Conservation (phyloP, 2,113 vertebrate genomes). For the Lycocorax pyrrhopterus region DNA sequence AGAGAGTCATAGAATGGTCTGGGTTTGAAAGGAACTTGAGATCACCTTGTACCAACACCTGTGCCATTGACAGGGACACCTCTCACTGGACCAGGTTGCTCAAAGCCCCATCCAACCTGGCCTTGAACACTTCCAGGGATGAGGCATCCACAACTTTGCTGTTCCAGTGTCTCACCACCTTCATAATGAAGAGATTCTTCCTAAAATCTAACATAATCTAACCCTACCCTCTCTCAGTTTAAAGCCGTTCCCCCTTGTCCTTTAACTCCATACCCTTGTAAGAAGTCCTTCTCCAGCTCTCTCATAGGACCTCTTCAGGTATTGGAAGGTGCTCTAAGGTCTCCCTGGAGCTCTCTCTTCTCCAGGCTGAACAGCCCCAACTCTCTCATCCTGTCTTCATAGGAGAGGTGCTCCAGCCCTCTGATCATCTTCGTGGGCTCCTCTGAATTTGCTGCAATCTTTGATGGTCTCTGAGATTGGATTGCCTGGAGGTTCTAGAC, state of each 20-base stretch:
- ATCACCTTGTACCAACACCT: neutral
- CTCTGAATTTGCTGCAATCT: neutral
- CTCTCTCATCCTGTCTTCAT: neutral
- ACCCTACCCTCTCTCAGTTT: neutral
- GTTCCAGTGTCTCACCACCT: neutral
- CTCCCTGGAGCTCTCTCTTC: neutral
- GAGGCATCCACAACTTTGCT: neutral
- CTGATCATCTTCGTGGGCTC: neutral
- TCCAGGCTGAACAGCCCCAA: neutral
- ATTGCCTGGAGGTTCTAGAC: neutral
- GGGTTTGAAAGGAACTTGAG: neutral
- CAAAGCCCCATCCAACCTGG: neutral
- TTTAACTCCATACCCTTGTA: neutral
- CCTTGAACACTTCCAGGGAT: neutral
- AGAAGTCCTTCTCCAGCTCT: neutral
- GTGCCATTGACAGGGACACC: neutral
- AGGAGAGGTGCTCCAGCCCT: neutral
- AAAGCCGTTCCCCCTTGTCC: neutral
- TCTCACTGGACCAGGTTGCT: neutral
- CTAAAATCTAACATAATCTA: neutral
- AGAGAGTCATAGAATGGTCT: neutral
- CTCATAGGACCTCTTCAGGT: neutral
- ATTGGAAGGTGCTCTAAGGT: neutral
- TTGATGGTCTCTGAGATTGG: neutral
- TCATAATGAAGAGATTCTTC: neutral